Percentiles rank a stretch among this genome's conserved stretches.
phyloP scores from a whole-genome alignment of 92 coral and sea anemone genomes.

The Porites rus region DNA sequence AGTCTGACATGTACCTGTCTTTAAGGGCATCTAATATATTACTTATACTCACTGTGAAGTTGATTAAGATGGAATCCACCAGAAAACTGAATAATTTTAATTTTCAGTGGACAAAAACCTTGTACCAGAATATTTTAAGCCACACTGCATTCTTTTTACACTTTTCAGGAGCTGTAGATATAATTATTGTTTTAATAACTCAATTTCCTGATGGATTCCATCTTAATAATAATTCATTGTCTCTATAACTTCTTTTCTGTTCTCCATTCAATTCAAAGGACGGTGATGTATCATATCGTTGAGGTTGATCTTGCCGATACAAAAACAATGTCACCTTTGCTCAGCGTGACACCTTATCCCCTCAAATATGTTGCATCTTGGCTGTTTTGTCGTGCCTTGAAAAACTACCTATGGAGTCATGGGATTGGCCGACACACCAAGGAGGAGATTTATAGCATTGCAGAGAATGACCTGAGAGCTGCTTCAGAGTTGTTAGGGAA shows the following conservation, averaged over 20 bases:
- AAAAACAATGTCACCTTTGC: slow-evolving; percentile 40
- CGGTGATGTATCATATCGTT: slow-evolving; percentile 37
- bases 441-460: slow-evolving; percentile 79
- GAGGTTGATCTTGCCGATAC: slow-evolving; percentile 41
- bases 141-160: no score
- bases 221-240: no score
- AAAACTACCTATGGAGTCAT: slow-evolving; percentile 61
- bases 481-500: slow-evolving; percentile 70
- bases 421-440: slow-evolving; percentile 83
- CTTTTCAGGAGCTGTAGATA: no score
- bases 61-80: no score
- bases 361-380: slow-evolving; percentile 47
- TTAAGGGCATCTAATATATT: no score
- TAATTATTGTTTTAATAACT: no score
- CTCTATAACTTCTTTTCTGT: not conserved
- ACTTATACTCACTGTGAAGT: no score
- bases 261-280: slow-evolving; percentile 25
- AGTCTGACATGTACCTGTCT: no score
- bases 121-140: no score
- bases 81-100: no score
- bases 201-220: no score
- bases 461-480: slow-evolving; percentile 75
- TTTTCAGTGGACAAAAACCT: no score
- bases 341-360: slow-evolving; percentile 53
- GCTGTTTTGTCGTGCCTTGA: slow-evolving; percentile 27